Conservation (phyloP, 92 coral and sea anemone species). For the Phenganax stokvisi region DNA sequence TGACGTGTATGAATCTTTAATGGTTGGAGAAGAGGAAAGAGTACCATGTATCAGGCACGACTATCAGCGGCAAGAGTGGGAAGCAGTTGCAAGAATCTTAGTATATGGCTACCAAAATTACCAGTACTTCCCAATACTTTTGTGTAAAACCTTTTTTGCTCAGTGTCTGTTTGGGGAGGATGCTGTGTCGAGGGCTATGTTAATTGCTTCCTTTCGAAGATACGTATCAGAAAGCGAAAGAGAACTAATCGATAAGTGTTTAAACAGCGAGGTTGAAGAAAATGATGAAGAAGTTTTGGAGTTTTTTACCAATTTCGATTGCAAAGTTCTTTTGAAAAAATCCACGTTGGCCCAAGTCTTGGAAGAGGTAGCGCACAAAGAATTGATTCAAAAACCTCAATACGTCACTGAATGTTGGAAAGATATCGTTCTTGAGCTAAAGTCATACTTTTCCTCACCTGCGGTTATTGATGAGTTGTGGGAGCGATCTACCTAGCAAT, state of each 20-base stretch:
- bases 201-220: slow-evolving; percentile 32
- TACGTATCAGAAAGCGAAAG: slow-evolving; percentile 48
- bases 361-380: too few relatives aligned
- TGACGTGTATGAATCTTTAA: neutral
- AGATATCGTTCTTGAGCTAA: too few relatives aligned
- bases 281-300: slow-evolving; percentile 38
- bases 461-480: too few relatives aligned
- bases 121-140: slow-evolving; percentile 38
- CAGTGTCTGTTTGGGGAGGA: slow-evolving; percentile 44
- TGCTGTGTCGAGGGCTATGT: slow-evolving; percentile 16
- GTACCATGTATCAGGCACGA: slow-evolving; percentile 44
- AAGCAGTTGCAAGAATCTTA: slow-evolving; percentile 43
- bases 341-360: too few relatives aligned
- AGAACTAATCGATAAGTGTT: slow-evolving; percentile 37
- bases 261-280: slow-evolving; percentile 35
- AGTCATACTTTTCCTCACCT: too few relatives aligned
- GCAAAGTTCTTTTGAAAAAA: too few relatives aligned
- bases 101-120: slow-evolving; percentile 28
- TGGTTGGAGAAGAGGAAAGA: slow-evolving; percentile 21
- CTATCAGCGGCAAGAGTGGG: slow-evolving; percentile 39
- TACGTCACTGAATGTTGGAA: too few relatives aligned
- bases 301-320: slow-evolving; percentile 32
- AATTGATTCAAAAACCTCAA: too few relatives aligned
- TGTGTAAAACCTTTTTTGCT: slow-evolving; percentile 39
- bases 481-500: too few relatives aligned